phyloP scores from a whole-genome alignment of 2,113 vertebrate species.

The Atrichornis clamosus region DNA sequence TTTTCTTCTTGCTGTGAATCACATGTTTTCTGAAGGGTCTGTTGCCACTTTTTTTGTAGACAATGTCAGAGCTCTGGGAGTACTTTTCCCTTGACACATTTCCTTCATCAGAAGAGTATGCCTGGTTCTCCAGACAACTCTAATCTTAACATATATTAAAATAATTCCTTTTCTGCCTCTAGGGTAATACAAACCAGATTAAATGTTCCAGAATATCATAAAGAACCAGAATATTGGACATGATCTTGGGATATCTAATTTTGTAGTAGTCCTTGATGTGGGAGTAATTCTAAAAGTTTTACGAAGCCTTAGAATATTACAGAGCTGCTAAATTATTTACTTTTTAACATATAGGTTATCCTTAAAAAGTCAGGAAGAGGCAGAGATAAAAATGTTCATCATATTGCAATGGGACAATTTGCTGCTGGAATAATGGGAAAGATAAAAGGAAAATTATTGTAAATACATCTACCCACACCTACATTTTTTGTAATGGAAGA shows the following conservation, averaged over 20 bases:
- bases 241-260: not conserved
- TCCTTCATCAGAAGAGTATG: not conserved
- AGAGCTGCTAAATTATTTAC: not conserved
- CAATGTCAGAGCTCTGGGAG: not conserved
- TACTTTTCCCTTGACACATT: not conserved
- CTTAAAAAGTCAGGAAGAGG: not conserved
- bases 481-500: not conserved
- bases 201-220: not conserved
- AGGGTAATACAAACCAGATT: not conserved
- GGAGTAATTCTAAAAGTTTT: not conserved
- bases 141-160: not conserved
- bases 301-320: not conserved
- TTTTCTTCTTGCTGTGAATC: not conserved
- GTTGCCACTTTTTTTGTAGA: not conserved
- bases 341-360: accelerated
- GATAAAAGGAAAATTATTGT: not conserved
- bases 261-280: not conserved
- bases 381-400: not conserved
- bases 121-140: not conserved
- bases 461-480: not conserved
- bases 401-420: not conserved
- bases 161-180: not conserved
- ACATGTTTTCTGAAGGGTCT: not conserved
- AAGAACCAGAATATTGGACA: not conserved
- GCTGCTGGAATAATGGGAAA: not conserved